Conservation (phyloP, 2,113 vertebrate genomes). For the Condylura cristata region DNA sequence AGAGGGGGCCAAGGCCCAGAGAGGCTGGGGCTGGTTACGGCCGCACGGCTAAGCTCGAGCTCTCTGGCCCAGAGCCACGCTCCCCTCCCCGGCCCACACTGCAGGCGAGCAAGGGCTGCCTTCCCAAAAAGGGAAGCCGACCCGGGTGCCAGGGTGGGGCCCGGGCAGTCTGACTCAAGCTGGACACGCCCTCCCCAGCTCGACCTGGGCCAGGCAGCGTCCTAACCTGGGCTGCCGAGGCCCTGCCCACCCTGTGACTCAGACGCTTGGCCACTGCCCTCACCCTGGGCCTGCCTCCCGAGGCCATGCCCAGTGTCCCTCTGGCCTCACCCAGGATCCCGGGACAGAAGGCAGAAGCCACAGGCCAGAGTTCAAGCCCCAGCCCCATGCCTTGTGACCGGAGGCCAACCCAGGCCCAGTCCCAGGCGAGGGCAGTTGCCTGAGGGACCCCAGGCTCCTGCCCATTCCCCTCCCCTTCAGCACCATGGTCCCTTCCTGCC, state of each 20-base stretch:
- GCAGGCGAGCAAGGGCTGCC: neutral
- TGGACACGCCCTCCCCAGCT: constrained; percentile 47
- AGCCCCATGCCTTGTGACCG: neutral
- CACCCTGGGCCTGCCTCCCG: neutral
- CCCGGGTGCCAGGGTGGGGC: constrained; percentile 48
- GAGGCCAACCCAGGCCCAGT: neutral
- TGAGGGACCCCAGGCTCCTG: neutral
- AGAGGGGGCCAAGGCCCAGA: neutral
- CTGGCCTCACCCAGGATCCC: neutral
- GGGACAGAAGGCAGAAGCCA: constrained; percentile 23
- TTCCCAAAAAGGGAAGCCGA: constrained; percentile 74
- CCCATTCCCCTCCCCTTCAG: neutral
- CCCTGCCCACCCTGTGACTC: constrained; percentile 61
- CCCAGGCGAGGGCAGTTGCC: neutral
- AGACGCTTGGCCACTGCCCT: neutral
- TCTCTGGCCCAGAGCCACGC: neutral
- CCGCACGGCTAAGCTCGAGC: neutral
- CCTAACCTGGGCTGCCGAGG: constrained; percentile 45
- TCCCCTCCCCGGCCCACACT: neutral
- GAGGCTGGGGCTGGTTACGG: neutral
- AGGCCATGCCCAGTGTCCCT: neutral
- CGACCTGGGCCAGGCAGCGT: constrained; percentile 43
- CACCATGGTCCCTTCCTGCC: constrained; percentile 17
- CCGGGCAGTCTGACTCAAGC: constrained; percentile 68
- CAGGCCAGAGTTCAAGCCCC: constrained; percentile 33